phyloP scores from a whole-genome alignment of 2,113 vertebrate genomes.

The Thryonomys swinderianus region DNA sequence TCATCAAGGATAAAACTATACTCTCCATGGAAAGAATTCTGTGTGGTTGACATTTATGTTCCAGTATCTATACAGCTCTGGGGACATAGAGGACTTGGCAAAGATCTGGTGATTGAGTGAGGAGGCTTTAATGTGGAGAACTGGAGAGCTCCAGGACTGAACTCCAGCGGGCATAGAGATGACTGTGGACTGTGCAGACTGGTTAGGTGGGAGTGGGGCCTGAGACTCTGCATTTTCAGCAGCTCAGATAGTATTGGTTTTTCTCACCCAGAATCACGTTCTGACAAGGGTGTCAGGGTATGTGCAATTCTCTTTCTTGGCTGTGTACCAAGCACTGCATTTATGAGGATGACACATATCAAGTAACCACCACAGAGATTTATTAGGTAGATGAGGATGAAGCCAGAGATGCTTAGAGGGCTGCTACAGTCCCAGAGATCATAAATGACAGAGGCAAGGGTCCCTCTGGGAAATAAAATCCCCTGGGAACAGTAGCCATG shows the following conservation, averaged over 20 bases:
- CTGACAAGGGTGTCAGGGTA: background rate
- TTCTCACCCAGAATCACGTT: background rate
- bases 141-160: background rate
- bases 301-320: background rate
- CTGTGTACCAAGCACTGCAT: background rate
- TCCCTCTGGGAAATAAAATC: slow-evolving; percentile 11
- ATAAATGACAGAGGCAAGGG: slow-evolving; percentile 12
- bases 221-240: background rate
- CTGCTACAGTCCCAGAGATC: background rate
- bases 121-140: background rate
- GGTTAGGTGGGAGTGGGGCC: background rate
- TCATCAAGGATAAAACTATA: background rate
- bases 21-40: background rate
- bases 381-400: background rate
- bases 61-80: background rate
- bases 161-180: background rate
- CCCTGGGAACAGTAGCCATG: slow-evolving; percentile 17
- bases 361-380: background rate
- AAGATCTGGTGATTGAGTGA: background rate
- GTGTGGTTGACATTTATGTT: background rate
- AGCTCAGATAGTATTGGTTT: background rate
- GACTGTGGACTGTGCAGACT: background rate
- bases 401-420: background rate
- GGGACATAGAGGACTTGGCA: background rate
- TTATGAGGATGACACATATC: background rate